Evolutionary conservation across 2,113 vertebrate species (phyloP).

Genomic region (Morone saxatilis): DNA sequence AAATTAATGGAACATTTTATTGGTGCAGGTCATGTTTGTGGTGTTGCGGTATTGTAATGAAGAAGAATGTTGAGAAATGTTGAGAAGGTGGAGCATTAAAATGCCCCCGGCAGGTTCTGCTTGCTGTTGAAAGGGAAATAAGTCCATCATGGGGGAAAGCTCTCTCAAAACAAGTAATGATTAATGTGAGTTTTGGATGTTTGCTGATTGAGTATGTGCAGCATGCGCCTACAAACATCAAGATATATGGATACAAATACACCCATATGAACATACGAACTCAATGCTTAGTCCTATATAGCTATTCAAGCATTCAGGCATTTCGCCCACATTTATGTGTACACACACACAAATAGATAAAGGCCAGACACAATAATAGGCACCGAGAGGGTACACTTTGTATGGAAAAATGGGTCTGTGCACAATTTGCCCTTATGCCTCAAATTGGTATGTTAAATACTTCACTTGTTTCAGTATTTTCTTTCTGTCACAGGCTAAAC

Average conservation of each 20-base stretch:
- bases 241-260: slow-evolving; percentile 40
- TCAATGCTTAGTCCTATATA: not conserved
- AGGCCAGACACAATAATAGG: not conserved
- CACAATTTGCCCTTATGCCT: slow-evolving; percentile 1
- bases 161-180: slow-evolving; percentile 60
- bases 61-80: slow-evolving; percentile 67
- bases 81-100: slow-evolving; percentile 61
- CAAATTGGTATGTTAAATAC: not conserved
- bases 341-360: not conserved
- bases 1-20: slow-evolving; percentile 76
- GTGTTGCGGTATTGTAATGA: slow-evolving; percentile 70
- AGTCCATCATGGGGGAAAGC: slow-evolving; percentile 53
- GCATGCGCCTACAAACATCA: slow-evolving; percentile 28
- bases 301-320: slow-evolving; percentile 16
- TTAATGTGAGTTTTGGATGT: slow-evolving; percentile 58
- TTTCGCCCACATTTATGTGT: not conserved
- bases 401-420: not conserved
- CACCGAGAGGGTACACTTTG: slow-evolving; percentile 3
- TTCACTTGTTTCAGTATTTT: not conserved
- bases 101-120: slow-evolving; percentile 57
- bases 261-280: slow-evolving; percentile 11
- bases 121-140: slow-evolving; percentile 57
- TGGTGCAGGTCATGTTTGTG: slow-evolving; percentile 76
- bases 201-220: slow-evolving; percentile 39
- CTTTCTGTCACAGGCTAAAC: not conserved